Base-by-base conservation (phyloP, 2,113 vertebrate species). In the Nematolebias whitei region DNA sequence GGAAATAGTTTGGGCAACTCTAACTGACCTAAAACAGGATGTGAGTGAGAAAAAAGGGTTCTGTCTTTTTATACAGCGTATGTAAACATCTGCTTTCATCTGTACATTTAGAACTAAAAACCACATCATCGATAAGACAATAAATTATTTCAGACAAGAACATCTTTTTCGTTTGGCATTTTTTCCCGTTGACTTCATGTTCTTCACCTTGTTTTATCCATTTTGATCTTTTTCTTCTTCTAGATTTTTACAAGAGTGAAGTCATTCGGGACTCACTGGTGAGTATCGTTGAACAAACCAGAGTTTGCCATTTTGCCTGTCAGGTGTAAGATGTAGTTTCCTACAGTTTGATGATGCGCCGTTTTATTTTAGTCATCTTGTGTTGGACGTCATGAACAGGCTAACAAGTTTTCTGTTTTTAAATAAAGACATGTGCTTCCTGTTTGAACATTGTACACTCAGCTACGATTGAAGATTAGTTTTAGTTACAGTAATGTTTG, bases 171-270 rank as follows among this genome's bases (percentile, higher is more conserved):
- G 5, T 50, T 50, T 7, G 23, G 13, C 23, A 24, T 50, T 7
- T 50, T 50, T 20, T 14, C 26, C 5, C 44, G n/a, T 44, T 40
- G 9, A 35, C 32, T 35, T 12, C 20, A 3, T 15, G 12, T 50
- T 22, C 38, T 23, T 8, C 22, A 0, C 13, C 13, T 39, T 29
- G 18, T 55, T 55, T 65, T 69, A 59, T 81, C 59, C 52, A 2
- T 65, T 47, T 24, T 59, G 61, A 59, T 50, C 29, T 63, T 19
- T 48, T 3, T 63, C 26, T 58, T 23, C 38, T 78, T 47, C 32
- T 80, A 99, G 98, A 95, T 86, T 99, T 99, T 92, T 99, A 99
- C 90, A 97, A 94, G 90, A 98, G 96, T 89, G 96, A 99, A 87
- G 93, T 99, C 87, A 96, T 99, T 77, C 94, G 94, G 88, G 98